Conservation (phyloP, 2,888 invertebrate genomes). For the Leptinotarsa haldemani region DNA sequence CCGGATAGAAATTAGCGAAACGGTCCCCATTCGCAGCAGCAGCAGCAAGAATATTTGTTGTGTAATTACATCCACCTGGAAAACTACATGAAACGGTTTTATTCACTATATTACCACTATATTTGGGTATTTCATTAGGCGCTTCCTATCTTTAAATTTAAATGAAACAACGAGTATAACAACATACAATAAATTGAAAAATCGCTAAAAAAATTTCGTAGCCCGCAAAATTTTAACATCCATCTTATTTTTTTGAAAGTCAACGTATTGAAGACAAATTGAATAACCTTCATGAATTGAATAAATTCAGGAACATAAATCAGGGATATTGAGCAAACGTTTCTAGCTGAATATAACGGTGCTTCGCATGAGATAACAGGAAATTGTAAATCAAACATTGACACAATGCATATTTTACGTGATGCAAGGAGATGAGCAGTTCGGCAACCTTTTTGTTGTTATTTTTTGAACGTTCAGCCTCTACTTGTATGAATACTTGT, state of each 20-base stretch:
- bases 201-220: too few relatives aligned
- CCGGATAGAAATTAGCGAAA: conserved; percentile 14
- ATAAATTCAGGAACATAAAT: neutral
- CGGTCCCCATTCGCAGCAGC: neutral
- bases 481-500: neutral
- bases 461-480: neutral
- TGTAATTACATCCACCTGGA: too few relatives aligned
- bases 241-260: neutral
- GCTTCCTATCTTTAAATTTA: too few relatives aligned
- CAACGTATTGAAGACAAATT: neutral
- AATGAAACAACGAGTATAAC: too few relatives aligned
- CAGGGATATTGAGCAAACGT: neutral
- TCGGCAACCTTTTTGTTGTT: neutral
- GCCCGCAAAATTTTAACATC: too few relatives aligned
- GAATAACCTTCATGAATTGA: neutral
- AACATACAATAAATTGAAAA: too few relatives aligned
- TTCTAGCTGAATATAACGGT: conserved; percentile 4
- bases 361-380: neutral
- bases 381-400: conserved; percentile 9
- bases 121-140: too few relatives aligned
- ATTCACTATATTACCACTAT: too few relatives aligned
- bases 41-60: neutral
- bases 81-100: too few relatives aligned
- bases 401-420: conserved; percentile 10
- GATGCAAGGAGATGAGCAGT: neutral